These are phyloP conservation scores for Trichonephila inaurata DNA, from an alignment of 1,140 invertebrate species.

Conservation along the genomic window DNA sequence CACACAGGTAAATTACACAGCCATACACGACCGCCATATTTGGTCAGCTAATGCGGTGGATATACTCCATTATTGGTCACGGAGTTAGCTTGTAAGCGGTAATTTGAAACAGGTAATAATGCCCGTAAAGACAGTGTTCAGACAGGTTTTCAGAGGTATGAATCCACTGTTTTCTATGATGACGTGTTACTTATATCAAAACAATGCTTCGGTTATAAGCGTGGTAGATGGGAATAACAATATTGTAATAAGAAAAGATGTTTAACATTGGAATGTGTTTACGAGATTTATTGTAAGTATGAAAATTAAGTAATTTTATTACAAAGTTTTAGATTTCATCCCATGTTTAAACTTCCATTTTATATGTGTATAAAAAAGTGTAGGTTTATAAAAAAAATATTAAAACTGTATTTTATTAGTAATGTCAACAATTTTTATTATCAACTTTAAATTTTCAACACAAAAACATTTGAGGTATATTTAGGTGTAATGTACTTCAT, in stretches of 20 bases:
- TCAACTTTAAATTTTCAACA: too few relatives aligned
- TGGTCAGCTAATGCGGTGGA: conserved; percentile 69
- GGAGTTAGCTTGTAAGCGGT: not conserved
- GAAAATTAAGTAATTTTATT: too few relatives aligned
- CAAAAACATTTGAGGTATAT: too few relatives aligned
- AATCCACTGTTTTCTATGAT: not conserved
- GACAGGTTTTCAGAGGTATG: not conserved
- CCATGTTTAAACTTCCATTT: too few relatives aligned
- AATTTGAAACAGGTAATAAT: not conserved
- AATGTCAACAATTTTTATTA: too few relatives aligned
- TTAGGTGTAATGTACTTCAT: too few relatives aligned
- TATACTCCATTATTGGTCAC: conserved; percentile 30
- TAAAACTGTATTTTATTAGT: too few relatives aligned
- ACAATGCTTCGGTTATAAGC: not conserved
- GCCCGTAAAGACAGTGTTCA: not conserved
- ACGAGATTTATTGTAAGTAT: too few relatives aligned
- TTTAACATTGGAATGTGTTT: not conserved
- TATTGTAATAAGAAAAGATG: not conserved
- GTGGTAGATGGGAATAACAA: not conserved
- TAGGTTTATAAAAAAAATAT: too few relatives aligned
- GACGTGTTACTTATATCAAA: not conserved
- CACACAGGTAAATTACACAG: conserved; percentile 57
- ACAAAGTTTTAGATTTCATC: too few relatives aligned
- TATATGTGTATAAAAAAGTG: too few relatives aligned
- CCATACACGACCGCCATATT: conserved; percentile 47